Evolutionary conservation across 1,140 invertebrate genomes (phyloP), one percentile per base, ranked within the genome.

Genomic region (Elymnias hypermnestra): DNA sequence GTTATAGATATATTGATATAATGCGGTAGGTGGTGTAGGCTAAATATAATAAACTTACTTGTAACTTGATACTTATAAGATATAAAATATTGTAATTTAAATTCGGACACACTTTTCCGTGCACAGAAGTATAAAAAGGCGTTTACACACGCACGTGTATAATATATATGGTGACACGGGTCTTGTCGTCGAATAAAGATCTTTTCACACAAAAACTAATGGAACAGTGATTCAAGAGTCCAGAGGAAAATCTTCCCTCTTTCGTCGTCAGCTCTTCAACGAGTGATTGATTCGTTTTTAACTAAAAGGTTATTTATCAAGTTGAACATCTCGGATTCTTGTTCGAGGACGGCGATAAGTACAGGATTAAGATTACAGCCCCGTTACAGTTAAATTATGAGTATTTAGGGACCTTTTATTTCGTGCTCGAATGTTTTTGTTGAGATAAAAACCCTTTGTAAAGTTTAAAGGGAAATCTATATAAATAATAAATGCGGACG

Each of bases 251-350:
- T 37, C 44, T 42, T 38, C 40, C 25, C 21, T 44, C 33, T 40
- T 41, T 42, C 44, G 51, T 47, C 49, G 45, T 57, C 49, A 57
- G 50, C 45, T 57, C 40, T 45, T 45, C 37, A 41, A 25, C 23
- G 29, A 43, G 55, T 57, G 55, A 57, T 57, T 57, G 55, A 53
- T 57, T 53, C 45, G 55, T 53, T 57, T 57, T 57, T 57, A 57
- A 57, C 55, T 57, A 57, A 49, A 57, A 52, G 45, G 55, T 45
- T 57, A 53, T 57, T 57, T 52, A 57, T 57, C 55, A 57, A 44
- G 42, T 23, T 45, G 39, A 42, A 47, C 48, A 53, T 48, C 39
- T 41, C 40, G 31, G 17, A 42, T 44, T 37, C 41, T 53, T 57
- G 49, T 53, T 49, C 40, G 33, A 29, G 37, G 21, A 25, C 41